A percentile compares a stretch with the other conserved stretches of the same genome.
Evolutionary conservation across 2,113 vertebrate genomes (phyloP).

Genomic region (Entelurus aequoreus): DNA sequence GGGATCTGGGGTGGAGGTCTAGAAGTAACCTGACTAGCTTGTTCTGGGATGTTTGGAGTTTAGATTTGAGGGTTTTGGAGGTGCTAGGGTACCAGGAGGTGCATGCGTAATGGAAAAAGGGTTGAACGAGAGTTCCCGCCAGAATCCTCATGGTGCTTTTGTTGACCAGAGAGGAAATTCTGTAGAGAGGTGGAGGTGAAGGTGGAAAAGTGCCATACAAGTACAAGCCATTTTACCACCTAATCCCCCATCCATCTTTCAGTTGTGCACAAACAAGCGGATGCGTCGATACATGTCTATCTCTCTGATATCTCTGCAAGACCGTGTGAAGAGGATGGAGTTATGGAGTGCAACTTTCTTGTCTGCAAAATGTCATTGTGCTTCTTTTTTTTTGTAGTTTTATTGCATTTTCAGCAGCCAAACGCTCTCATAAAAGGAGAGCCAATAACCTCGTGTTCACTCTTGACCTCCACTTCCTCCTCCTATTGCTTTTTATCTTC

Average conservation of each 20-base stretch:
- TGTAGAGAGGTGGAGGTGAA: too few species aligned
- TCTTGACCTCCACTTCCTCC: slow-evolving; percentile 2
- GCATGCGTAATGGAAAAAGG: too few species aligned
- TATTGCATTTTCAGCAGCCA: not conserved
- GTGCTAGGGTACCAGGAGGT: too few species aligned
- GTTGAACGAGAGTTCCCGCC: too few species aligned
- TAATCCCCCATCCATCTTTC: not conserved
- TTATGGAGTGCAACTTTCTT: not conserved
- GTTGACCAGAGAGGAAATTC: too few species aligned
- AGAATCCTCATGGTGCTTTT: too few species aligned
- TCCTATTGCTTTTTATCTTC: slow-evolving; percentile 1
- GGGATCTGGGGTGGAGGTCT: too few species aligned
- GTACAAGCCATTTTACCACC: not conserved
- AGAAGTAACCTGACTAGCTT: too few species aligned
- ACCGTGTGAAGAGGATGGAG: not conserved
- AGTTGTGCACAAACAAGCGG: not conserved
- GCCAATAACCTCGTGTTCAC: slow-evolving; percentile 8
- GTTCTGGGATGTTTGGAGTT: too few species aligned
- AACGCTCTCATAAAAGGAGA: not conserved
- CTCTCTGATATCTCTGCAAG: slow-evolving; percentile 11
- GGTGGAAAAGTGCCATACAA: too few species aligned
- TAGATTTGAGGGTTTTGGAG: too few species aligned
- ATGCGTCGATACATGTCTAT: not conserved
- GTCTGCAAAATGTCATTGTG: not conserved
- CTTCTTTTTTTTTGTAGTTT: not conserved